A percentile compares a stretch with the other conserved stretches of the same genome.
phyloP scores from a whole-genome alignment of 2,797 vertebrate species.

The Melanotaenia pygmaea region DNA sequence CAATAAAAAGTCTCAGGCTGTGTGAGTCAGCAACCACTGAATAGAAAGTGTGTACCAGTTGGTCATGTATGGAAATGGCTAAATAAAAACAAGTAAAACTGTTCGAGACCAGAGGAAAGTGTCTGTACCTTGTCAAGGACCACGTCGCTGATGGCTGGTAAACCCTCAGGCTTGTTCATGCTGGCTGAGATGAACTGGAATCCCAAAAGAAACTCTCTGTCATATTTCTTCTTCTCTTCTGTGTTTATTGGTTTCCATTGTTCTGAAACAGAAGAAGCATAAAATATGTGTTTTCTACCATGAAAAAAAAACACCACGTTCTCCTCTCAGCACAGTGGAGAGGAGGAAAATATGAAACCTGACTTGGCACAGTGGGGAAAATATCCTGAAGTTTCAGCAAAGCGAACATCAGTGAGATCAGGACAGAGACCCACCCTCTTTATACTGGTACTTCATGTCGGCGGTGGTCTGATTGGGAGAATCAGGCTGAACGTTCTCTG shows the following conservation, averaged over 20 bases:
- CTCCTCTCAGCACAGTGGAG: too few species aligned
- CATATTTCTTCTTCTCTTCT: slow-evolving; percentile 97
- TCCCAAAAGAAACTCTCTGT: slow-evolving; percentile 92
- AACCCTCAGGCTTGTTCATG: slow-evolving; percentile 95
- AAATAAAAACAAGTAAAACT: not conserved
- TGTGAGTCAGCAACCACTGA: too few species aligned
- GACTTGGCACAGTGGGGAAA: not conserved
- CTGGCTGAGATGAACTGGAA: slow-evolving; percentile 96
- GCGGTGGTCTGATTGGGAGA: slow-evolving; percentile 31
- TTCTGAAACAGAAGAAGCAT: slow-evolving; percentile 74
- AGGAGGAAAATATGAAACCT: not conserved
- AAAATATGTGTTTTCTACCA: not conserved
- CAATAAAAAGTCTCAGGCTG: too few species aligned
- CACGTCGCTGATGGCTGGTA: slow-evolving; percentile 95
- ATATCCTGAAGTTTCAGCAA: too few species aligned
- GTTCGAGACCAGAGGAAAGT: not conserved
- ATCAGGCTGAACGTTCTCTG: slow-evolving; percentile 90
- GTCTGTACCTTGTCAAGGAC: slow-evolving; percentile 92
- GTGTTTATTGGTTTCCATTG: slow-evolving; percentile 94
- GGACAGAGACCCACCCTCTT: slow-evolving; percentile 85
- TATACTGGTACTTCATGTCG: slow-evolving; percentile 95
- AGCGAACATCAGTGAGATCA: slow-evolving; percentile 14
- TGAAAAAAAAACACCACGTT: too few species aligned
- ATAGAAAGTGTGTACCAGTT: too few species aligned
- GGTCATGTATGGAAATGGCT: too few species aligned